These are phyloP conservation scores for Trissonchulus sp. DNA, from an alignment of 2,888 invertebrate species.

Conservation along the genomic window DNA sequence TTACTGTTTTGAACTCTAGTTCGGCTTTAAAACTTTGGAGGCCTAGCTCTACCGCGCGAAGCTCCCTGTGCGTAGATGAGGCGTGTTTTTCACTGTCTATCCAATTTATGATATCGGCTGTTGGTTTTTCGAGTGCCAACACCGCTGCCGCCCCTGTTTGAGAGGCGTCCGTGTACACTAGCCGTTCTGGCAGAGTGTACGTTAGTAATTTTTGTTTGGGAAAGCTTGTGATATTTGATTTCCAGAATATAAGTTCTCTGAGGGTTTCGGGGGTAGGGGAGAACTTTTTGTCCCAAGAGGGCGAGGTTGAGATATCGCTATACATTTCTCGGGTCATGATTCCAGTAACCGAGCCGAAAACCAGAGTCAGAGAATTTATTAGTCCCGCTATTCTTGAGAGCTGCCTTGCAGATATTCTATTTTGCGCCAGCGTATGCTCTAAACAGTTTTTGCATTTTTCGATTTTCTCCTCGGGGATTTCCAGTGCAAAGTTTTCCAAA, in stretches of 20 bases:
- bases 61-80: too few species aligned
- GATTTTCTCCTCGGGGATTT: background rate
- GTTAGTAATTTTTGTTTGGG: background rate
- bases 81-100: too few species aligned
- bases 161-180: background rate
- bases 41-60: too few species aligned
- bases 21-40: too few species aligned
- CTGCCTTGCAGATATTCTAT: background rate
- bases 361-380: background rate
- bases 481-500: background rate
- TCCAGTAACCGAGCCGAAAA: background rate
- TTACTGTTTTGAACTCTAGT: too few species aligned
- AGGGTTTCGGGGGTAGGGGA: too few species aligned
- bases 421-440: background rate
- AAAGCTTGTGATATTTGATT: background rate
- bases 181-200: background rate
- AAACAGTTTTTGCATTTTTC: background rate
- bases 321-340: conserved; percentile 1
- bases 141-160: too few species aligned
- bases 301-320: background rate
- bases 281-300: background rate
- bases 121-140: too few species aligned
- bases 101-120: too few species aligned
- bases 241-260: background rate
- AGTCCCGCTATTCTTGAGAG: background rate